These are phyloP conservation scores for Sclerurus mexicanus DNA, from an alignment of 2,113 vertebrate genomes.

Conservation along the genomic window DNA sequence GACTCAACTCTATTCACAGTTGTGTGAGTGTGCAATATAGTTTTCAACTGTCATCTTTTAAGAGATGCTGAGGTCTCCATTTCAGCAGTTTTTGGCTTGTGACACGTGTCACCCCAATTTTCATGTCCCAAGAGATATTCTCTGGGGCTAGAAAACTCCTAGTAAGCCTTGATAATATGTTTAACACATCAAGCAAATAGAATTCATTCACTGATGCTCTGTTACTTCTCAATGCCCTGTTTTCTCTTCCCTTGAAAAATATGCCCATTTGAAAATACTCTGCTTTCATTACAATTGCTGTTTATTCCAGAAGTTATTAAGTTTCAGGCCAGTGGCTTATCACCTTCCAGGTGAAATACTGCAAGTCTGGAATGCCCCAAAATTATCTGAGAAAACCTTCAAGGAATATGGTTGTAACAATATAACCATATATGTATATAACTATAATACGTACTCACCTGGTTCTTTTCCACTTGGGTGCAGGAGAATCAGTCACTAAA, in stretches of 20 bases:
- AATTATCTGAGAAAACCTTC: not conserved
- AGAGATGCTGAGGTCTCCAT: not conserved
- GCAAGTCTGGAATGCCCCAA: not conserved
- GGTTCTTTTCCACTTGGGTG: fast-evolving
- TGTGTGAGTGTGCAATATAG: not conserved
- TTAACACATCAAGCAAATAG: not conserved
- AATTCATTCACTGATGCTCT: not conserved
- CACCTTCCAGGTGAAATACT: not conserved
- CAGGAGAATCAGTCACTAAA: not conserved
- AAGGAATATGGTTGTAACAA: not conserved
- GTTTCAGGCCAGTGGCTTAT: not conserved
- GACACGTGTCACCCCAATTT: not conserved
- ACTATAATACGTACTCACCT: not conserved
- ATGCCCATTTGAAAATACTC: not conserved
- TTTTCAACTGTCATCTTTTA: not conserved
- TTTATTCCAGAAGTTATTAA: not conserved
- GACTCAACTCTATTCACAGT: not conserved
- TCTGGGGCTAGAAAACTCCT: not conserved
- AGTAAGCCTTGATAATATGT: not conserved
- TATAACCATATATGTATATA: not conserved
- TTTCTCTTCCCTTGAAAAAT: not conserved
- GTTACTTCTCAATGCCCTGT: not conserved
- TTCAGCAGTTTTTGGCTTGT: not conserved
- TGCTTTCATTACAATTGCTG: not conserved
- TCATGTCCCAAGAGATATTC: not conserved